Base-by-base conservation (phyloP, 2,888 invertebrate genomes). In the Dasysyrphus albostriatus region DNA sequence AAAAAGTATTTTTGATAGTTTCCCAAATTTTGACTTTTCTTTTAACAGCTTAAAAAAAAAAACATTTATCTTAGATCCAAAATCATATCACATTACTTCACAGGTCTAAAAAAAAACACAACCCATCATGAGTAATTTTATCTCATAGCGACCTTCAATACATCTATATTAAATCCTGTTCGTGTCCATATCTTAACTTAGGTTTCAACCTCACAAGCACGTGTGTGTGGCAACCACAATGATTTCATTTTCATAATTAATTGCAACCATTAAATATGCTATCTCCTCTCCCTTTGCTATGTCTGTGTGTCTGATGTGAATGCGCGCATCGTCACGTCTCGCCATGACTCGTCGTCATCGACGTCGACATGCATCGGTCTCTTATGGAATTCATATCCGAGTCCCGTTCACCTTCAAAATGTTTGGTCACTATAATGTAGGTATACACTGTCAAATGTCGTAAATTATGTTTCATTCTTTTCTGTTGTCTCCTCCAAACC, bases 211-310 rank as follows among this genome's bases (percentile, higher is more conserved):
- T 29, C 32, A 47, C 39, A 69, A 69, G 76, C 65, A 75, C 83
- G 75, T 72, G 81, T 51, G 44, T 77, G 80, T n/a, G 72, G 70
- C 85, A 81, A 63, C 47, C 47, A 77, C 69, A 85, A 78, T 82
- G 73, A 82, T 82, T 81, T 85, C 82, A 85, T 82, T 82, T 82
- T 85, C 77, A 82, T 82, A 85, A 82, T 85, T 85, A 82, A 85
- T 85, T 78, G 82, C 85, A 74, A 56, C 85, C 82, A 85, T 82
- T 85, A 82, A 85, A 63, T 73, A 69, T 49, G 74, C 51, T 47
- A 29, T 69, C 63, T 63, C 56, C 67, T 69, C 42, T 12, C 14
- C 12, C 24, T 5, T 24, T 24, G 7, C 3, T 16, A 10, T 10
- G n/a, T 8, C 9, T 19, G 1, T 32, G 44, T n/a, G 56, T 49